Evolutionary conservation across 2,113 vertebrate genomes (phyloP), one percentile per base, ranked within the genome.

Genomic region (Cololabis saira): DNA sequence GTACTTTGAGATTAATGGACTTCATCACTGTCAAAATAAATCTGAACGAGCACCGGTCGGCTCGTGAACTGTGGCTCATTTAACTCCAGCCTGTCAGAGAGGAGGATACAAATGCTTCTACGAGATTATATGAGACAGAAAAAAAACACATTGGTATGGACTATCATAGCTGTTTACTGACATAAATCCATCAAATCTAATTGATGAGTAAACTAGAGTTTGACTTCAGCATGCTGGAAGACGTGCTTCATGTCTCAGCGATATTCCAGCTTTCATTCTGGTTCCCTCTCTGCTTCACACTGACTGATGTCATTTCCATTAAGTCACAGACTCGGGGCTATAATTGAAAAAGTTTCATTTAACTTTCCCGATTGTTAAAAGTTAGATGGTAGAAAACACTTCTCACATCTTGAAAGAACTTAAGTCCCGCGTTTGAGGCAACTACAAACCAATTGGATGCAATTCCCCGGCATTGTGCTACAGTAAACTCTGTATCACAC

Each of bases 1-100:
- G 0, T 27, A 19, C 37, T 3, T 3, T 27, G 0, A 8, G 44
- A 70, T 67, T 2, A 67, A 61, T 44, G 40, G 64, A 5, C 30
- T 60, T 56, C 47, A 59, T 62, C 48, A 22, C 27, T 44, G 60
- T 48, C 55, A 11, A 9, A 24, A 58, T 41, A 61, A 61, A 70
- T 62, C 50, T 0, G 10, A 50, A 52, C 41, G 13, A 9, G 50
- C 40, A 24, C 27, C 15, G 33, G 19, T 1, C 21, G 12, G 33
- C 27, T 16, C 3, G 2, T 5, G 48, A 71, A 37, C 11, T 37
- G 30, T 0, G 4, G 50, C 53, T 60, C 49, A 0, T 42, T 24
- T 50, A 12, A 53, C 19, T n/a, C 2, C 24, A 37, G 5, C 33
- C 33, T 0, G 24, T 45, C 50, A 7, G 3, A 16, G 0, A 61